Percentiles rank a stretch among this genome's conserved stretches.
phyloP scores from a whole-genome alignment of 2,888 invertebrate species.

The Drosophila paranaensis region DNA sequence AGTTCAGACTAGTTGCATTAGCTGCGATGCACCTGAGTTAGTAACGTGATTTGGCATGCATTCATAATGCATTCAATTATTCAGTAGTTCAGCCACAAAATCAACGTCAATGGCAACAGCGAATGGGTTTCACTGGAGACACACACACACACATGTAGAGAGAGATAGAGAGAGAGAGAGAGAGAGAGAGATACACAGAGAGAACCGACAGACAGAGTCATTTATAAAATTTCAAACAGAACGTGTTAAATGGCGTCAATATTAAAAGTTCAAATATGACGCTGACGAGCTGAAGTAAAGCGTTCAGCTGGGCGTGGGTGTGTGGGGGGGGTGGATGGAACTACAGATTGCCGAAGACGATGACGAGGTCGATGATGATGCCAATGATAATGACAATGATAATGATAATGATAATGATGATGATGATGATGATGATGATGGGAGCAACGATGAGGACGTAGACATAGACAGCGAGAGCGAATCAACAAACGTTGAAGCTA shows the following conservation, averaged over 20 bases:
- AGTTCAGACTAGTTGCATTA: conserved; percentile 8
- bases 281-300: conserved; percentile 54
- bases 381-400: conserved; percentile 28
- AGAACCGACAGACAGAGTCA: conserved; percentile 72
- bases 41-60: conserved; percentile 32
- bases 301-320: not conserved
- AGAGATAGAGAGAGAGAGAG: conserved; percentile 67
- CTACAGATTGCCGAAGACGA: conserved; percentile 26
- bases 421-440: conserved; percentile 21
- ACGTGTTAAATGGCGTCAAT: conserved; percentile 79
- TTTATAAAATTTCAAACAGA: conserved; percentile 77
- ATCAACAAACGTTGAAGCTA: conserved; percentile 76
- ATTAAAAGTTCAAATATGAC: conserved; percentile 81
- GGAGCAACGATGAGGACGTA: conserved; percentile 30
- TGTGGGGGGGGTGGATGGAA: not conserved
- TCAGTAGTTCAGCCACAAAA: conserved; percentile 44
- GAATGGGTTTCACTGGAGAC: conserved; percentile 1
- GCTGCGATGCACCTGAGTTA: conserved; percentile 9
- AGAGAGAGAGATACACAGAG: conserved; percentile 66
- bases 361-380: conserved; percentile 29
- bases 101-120: conserved; percentile 24
- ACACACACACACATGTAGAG: not conserved
- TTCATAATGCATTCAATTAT: conserved; percentile 54
- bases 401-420: conserved; percentile 21
- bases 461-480: conserved; percentile 55